Evolutionary conservation across 2,113 vertebrate genomes (phyloP).

Genomic region (Podarcis cretensis): DNA sequence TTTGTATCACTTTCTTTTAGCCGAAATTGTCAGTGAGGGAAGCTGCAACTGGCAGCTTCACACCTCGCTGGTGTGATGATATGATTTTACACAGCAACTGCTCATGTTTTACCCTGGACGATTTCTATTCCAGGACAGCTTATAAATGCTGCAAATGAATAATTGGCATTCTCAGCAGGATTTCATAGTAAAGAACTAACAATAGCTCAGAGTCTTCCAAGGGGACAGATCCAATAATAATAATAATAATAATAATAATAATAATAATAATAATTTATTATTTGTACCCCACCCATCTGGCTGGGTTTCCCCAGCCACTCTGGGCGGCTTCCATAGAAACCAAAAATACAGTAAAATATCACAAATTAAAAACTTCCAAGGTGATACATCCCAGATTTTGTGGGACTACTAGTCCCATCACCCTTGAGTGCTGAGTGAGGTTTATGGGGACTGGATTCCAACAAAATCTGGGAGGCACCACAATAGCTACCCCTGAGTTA

Average conservation of each 20-base stretch:
- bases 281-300: too few relatives aligned
- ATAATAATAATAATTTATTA: too few relatives aligned
- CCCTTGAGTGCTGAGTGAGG: not conserved
- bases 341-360: too few relatives aligned
- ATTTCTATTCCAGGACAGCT: not conserved
- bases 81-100: not conserved
- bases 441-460: not conserved
- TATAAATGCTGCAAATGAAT: conserved; percentile 4
- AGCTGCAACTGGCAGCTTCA: not conserved
- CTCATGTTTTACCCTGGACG: not conserved
- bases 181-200: not conserved
- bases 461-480: too few relatives aligned
- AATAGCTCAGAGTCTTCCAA: not conserved
- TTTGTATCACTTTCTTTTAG: not conserved
- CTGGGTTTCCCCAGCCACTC: too few relatives aligned
- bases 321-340: too few relatives aligned
- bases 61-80: not conserved
- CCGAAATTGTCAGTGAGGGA: not conserved
- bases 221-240: not conserved
- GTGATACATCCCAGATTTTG: not conserved
- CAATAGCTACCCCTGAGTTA: too few relatives aligned
- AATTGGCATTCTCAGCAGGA: not conserved
- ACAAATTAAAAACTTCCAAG: too few relatives aligned
- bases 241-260: too few relatives aligned
- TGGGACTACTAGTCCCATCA: not conserved